phyloP scores from a whole-genome alignment of 2,797 vertebrate genomes.

The Lates japonicus region DNA sequence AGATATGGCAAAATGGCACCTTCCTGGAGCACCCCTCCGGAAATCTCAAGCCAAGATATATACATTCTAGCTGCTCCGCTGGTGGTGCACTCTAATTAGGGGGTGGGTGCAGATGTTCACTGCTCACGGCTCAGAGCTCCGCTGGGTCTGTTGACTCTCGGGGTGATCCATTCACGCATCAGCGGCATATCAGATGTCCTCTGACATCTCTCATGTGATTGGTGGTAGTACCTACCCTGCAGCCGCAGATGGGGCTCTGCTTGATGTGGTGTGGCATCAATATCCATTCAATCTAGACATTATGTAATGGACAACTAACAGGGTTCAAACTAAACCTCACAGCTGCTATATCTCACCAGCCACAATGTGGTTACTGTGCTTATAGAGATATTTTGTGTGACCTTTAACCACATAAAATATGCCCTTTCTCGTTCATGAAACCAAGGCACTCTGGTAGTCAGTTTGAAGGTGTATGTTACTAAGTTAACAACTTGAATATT shows the following conservation, averaged over 20 bases:
- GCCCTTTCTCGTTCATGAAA: neutral
- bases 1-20: conserved; percentile 81
- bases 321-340: conserved; percentile 39
- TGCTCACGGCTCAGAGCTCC: conserved; percentile 70
- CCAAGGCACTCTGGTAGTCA: neutral
- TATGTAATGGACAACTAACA: conserved; percentile 59
- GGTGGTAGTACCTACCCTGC: conserved; percentile 66
- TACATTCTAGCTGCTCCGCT: conserved; percentile 61
- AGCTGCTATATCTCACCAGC: conserved; percentile 17
- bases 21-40: conserved; percentile 70
- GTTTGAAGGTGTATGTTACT: neutral
- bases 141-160: conserved; percentile 58
- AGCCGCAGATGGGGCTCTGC: conserved; percentile 72
- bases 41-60: conserved; percentile 73
- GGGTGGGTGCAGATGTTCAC: conserved; percentile 77
- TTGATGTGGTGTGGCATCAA: conserved; percentile 76
- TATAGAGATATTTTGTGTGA: neutral
- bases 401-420: neutral
- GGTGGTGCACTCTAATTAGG: conserved; percentile 82
- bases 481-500: conserved; percentile 23
- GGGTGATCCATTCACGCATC: conserved; percentile 77
- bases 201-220: conserved; percentile 75
- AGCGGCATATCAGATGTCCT: conserved; percentile 75
- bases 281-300: conserved; percentile 71
- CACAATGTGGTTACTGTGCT: conserved; percentile 4